Evolutionary conservation across 2,113 vertebrate species (phyloP).

Genomic region (Macquaria ambigua): DNA sequence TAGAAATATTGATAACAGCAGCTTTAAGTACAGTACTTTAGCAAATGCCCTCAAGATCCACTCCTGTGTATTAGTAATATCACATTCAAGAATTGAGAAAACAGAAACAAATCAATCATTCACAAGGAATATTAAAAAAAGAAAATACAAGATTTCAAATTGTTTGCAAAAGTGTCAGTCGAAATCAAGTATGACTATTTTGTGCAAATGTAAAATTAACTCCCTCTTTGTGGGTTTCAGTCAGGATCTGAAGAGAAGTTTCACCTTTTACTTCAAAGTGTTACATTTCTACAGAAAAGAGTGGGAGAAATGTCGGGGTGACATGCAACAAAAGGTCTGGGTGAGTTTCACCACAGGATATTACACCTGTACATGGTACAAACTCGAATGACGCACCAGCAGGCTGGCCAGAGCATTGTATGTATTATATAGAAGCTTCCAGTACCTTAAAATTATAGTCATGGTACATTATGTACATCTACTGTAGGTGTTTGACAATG

Average conservation of each 20-base stretch:
- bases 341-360: neutral
- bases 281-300: neutral
- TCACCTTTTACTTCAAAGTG: conserved; percentile 4
- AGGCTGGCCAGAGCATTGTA: neutral
- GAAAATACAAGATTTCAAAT: neutral
- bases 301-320: neutral
- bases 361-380: neutral
- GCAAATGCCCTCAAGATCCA: neutral
- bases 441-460: neutral
- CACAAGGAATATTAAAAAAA: neutral
- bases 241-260: neutral
- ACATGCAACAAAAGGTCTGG: neutral
- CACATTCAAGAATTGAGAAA: neutral
- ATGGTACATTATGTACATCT: neutral
- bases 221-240: conserved; percentile 2
- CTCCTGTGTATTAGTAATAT: neutral
- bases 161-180: neutral
- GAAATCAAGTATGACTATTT: neutral
- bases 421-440: neutral
- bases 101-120: neutral
- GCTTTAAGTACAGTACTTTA: neutral
- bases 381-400: neutral
- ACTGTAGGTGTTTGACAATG: conserved; percentile 8
- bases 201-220: neutral
- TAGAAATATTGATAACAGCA: neutral